Evolutionary conservation across 2,797 vertebrate genomes (phyloP).

Genomic region (Trematomus bernacchii): DNA sequence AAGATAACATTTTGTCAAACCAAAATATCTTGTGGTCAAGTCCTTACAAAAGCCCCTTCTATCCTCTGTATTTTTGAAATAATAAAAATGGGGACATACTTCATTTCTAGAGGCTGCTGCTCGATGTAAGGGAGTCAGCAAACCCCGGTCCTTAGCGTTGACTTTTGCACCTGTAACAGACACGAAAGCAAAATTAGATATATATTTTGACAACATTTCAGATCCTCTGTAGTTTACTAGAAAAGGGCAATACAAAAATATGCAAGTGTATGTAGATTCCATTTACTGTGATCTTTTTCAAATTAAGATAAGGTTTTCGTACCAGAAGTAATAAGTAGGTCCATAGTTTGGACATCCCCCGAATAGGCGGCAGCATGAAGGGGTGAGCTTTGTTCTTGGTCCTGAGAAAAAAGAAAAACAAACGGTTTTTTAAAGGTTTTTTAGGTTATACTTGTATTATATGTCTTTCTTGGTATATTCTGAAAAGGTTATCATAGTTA

Average conservation of each 20-base stretch:
- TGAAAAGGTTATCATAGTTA: not conserved
- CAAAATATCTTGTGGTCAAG: not conserved
- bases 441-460: not conserved
- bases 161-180: conserved; percentile 90
- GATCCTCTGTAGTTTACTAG: not conserved
- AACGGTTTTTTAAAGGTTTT: not conserved
- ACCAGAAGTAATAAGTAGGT: conserved; percentile 96
- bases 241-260: not conserved
- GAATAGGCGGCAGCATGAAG: conserved; percentile 97
- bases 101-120: conserved; percentile 94
- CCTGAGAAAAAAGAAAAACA: conserved; percentile 77
- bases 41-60: not conserved
- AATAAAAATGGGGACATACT: conserved; percentile 73
- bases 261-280: not conserved
- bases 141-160: conserved; percentile 93
- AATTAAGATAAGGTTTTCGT: conserved; percentile 1
- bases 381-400: conserved; percentile 94
- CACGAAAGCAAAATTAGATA: not conserved
- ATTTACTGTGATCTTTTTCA: not conserved
- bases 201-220: not conserved
- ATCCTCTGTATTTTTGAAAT: not conserved
- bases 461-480: not conserved
- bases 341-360: conserved; percentile 92
- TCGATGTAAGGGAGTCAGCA: conserved; percentile 94
- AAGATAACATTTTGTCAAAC: not conserved